phyloP scores from a whole-genome alignment of 2,113 vertebrate species.

The Daphoenositta chrysoptera region DNA sequence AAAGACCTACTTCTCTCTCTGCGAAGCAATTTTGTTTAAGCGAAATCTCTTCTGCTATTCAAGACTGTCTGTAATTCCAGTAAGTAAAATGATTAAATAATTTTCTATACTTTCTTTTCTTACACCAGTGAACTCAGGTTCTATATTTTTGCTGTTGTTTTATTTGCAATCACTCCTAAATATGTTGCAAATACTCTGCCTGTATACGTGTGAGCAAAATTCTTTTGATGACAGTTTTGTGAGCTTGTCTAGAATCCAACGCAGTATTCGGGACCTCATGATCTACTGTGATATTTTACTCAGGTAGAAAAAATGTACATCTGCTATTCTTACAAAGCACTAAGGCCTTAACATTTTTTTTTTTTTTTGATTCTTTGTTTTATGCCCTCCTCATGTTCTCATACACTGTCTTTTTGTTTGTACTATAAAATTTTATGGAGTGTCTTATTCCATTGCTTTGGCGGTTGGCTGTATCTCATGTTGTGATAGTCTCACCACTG shows the following conservation, averaged over 20 bases:
- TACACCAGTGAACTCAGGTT: neutral
- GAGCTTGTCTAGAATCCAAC: neutral
- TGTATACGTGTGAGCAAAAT: neutral
- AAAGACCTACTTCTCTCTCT: neutral
- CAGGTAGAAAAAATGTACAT: neutral
- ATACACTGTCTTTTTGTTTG: neutral
- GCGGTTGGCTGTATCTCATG: neutral
- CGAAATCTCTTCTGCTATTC: neutral
- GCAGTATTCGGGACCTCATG: neutral
- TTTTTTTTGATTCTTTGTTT: neutral
- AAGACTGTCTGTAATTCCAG: neutral
- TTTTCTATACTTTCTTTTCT: neutral
- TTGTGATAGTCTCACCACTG: neutral
- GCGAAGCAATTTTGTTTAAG: neutral
- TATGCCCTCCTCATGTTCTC: neutral
- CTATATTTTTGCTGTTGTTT: neutral
- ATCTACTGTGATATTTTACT: neutral
- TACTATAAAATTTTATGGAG: neutral
- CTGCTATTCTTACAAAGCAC: neutral
- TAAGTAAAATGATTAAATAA: neutral
- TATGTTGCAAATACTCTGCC: neutral
- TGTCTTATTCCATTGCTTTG: neutral
- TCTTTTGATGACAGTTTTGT: neutral
- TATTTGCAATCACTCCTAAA: neutral
- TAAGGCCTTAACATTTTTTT: neutral